phyloP scores from a whole-genome alignment of 2,113 vertebrate genomes.

The Cariama cristata region DNA sequence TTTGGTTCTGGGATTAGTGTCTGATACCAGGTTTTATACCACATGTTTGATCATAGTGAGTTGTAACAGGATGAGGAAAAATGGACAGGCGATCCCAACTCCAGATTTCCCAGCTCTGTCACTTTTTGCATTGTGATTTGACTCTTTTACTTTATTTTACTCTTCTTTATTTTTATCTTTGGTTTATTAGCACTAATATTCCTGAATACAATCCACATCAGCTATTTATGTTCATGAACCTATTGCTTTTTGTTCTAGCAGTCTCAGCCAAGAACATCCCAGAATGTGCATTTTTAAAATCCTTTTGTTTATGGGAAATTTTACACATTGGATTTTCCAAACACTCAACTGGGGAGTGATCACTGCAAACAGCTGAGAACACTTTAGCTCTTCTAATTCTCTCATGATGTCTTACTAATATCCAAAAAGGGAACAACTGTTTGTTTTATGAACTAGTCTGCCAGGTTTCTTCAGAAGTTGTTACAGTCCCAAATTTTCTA shows the following conservation, averaged over 20 bases:
- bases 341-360: constrained; percentile 50
- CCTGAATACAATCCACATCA: constrained; percentile 51
- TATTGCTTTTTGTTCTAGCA: constrained; percentile 38
- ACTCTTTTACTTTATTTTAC: neutral
- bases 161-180: constrained; percentile 14
- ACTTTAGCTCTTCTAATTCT: constrained; percentile 76
- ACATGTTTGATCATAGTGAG: neutral
- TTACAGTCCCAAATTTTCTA: constrained; percentile 17
- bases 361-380: constrained; percentile 75
- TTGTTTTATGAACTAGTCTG: constrained; percentile 42
- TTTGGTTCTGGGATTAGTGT: neutral
- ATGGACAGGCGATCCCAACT: neutral
- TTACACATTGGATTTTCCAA: constrained; percentile 76
- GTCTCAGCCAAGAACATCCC: constrained; percentile 73
- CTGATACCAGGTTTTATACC: neutral
- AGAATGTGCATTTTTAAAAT: constrained; percentile 69
- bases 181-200: constrained; percentile 29
- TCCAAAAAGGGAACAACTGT: constrained; percentile 55
- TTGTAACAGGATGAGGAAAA: neutral
- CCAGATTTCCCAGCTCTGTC: neutral
- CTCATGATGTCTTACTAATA: constrained; percentile 75
- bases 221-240: constrained; percentile 70
- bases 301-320: constrained; percentile 76
- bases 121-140: neutral
- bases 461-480: constrained; percentile 69